Evolutionary conservation across 2,888 invertebrate genomes (phyloP), one percentile per base, ranked within the genome.

Genomic region (Mellilla xanthometata): DNA sequence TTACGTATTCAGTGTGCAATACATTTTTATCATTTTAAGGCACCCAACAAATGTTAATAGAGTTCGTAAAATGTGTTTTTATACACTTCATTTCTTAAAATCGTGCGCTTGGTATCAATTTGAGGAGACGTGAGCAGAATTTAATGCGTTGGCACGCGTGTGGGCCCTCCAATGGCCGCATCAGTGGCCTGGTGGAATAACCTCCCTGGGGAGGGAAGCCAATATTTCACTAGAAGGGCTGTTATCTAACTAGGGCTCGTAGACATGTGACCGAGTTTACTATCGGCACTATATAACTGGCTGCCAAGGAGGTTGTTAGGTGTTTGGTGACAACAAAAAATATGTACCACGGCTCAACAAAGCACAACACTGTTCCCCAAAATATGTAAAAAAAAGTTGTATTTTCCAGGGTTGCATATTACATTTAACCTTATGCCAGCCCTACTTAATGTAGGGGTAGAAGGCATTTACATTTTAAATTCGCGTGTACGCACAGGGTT

Each of bases 101-200:
- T 73, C 77, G 80, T 80, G 76, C 68, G 61, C 64, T 69, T 70
- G 76, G 53, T 82, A 82, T 79, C 76, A 82, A 80, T 81, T 78
- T 81, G 65, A 64, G 60, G 48, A 58, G 47, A 73, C 81, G 83
- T 78, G 83, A 61, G 57, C 50, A 36, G 76, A 76, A 71, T 83
- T 56, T 61, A 63, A 73, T 63, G 56, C 34, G 35, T 49, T 49
- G 61, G 63, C 66, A 65, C 62, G 63, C 53, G 65, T 55, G 58
- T 63, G 58, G 58, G 60, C 61, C 56, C 38, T 43, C 26, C 39
- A 34, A 44, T 47, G 46, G 27, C 45, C 47, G 42, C 50, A 38
- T 47, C 46, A 52, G 48, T 52, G 43, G 34, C 23, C 42, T 48
- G 34, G 40, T 33, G 23, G 36, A 44, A 51, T 46, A 49, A 52